Evolutionary conservation across 2,888 invertebrate genomes (phyloP).

Genomic region (Meghimatium bilineatum): DNA sequence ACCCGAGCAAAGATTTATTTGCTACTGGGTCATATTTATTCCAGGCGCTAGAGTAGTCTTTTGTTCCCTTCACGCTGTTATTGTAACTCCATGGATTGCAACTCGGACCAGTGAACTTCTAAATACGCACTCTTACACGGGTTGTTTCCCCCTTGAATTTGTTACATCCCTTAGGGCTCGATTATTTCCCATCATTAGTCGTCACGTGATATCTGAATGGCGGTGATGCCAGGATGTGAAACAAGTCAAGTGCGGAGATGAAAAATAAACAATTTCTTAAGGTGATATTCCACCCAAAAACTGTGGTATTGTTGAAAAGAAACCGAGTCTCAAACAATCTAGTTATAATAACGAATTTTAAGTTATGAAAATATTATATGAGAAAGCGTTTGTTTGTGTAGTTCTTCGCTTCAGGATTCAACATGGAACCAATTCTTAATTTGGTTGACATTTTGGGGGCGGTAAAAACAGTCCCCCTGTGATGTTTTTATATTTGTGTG

Average conservation of each 20-base stretch:
- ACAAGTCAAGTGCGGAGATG: conserved; percentile 25
- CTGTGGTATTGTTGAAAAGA: not conserved
- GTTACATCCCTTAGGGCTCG: conserved; percentile 27
- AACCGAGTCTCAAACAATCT: not conserved
- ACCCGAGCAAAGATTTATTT: not conserved
- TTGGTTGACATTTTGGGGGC: no score
- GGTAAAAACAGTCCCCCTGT: no score
- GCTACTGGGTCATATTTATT: conserved; percentile 12
- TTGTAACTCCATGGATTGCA: conserved; percentile 15
- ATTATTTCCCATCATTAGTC: conserved; percentile 29
- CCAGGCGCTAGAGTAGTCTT: not conserved
- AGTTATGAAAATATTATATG: not conserved
- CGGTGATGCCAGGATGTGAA: not conserved
- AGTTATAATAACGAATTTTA: not conserved
- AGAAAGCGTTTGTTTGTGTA: not conserved
- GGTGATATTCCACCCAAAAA: not conserved
- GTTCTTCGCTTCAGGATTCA: not conserved
- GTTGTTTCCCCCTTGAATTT: conserved; percentile 24
- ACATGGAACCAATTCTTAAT: no score
- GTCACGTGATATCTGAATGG: conserved; percentile 12
- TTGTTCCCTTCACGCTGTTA: conserved; percentile 8
- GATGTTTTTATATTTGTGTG: no score
- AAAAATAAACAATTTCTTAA: conserved; percentile 20
- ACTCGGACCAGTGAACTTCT: not conserved
- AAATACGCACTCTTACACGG: conserved; percentile 17